Percentiles rank a stretch among this genome's conserved stretches.
Conservation (phyloP, 2,113 vertebrate species). For the Pterocles burchelli region DNA sequence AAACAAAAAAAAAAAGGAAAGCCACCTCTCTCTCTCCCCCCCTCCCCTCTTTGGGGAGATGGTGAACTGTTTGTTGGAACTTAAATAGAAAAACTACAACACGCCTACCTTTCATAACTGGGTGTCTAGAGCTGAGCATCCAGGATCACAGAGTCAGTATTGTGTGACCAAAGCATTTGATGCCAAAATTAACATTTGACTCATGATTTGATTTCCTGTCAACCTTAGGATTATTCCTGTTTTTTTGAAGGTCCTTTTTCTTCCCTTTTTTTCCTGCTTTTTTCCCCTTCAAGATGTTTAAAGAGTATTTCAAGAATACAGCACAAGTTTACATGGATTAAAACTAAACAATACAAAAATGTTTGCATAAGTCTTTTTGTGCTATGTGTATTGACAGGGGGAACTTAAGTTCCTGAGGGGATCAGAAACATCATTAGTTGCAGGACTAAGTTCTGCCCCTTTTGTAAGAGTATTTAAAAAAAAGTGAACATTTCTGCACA, state of each 20-base stretch:
- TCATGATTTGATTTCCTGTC: conserved; percentile 78
- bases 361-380: conserved; percentile 67
- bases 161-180: conserved; percentile 99
- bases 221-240: conserved; percentile 68
- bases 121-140: conserved; percentile 87
- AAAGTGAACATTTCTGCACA: conserved; percentile 50
- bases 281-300: conserved; percentile 70
- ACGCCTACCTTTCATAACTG: conserved; percentile 98
- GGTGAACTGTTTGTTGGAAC: conserved; percentile 91
- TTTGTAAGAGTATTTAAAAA: conserved; percentile 59
- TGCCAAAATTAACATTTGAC: conserved; percentile 93
- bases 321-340: conserved; percentile 73
- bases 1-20: conserved; percentile 78
- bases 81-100: conserved; percentile 96
- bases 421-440: conserved; percentile 52
- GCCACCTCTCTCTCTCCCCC: conserved; percentile 70
- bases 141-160: conserved; percentile 92
- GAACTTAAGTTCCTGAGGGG: conserved; percentile 66
- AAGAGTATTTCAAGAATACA: conserved; percentile 68
- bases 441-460: conserved; percentile 58
- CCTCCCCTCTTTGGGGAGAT: conserved; percentile 79
- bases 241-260: conserved; percentile 69
- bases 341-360: conserved; percentile 70
- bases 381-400: conserved; percentile 44
- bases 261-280: conserved; percentile 63